Evolutionary conservation across 2,113 vertebrate species (phyloP).

Genomic region (Centropus unirufus): DNA sequence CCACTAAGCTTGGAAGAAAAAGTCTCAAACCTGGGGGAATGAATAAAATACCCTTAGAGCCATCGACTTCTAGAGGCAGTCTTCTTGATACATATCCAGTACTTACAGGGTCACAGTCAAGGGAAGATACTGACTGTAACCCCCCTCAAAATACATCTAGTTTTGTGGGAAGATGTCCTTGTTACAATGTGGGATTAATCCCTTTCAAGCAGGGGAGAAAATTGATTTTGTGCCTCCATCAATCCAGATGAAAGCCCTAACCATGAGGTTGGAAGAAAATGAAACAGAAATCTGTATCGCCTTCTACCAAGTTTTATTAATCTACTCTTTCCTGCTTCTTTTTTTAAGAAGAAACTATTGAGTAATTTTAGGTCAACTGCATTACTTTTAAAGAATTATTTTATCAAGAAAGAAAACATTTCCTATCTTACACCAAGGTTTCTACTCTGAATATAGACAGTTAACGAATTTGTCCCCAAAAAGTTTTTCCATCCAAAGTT

Average conservation of each 20-base stretch:
- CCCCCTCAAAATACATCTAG: background rate
- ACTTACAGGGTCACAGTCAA: background rate
- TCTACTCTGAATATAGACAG: background rate
- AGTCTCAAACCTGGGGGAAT: background rate
- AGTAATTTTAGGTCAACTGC: background rate
- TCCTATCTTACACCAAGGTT: background rate
- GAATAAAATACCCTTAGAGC: background rate
- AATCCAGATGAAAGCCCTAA: background rate
- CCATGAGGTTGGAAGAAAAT: background rate
- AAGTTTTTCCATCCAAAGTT: background rate
- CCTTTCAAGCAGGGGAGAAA: background rate
- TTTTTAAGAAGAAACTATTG: background rate
- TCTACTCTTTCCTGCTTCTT: background rate
- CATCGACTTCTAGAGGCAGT: background rate
- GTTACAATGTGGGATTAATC: background rate
- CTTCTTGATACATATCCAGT: background rate
- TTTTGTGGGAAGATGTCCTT: background rate
- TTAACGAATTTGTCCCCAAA: background rate
- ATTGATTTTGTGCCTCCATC: constrained; percentile 30
- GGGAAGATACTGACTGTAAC: background rate
- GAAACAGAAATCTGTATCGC: background rate
- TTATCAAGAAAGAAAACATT: background rate
- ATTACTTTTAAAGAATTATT: background rate
- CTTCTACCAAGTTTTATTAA: background rate
- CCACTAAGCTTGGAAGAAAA: background rate